Evolutionary conservation across 2,797 vertebrate genomes (phyloP), one percentile per base, ranked within the genome.

Genomic region (Phalloptychus januarius): DNA sequence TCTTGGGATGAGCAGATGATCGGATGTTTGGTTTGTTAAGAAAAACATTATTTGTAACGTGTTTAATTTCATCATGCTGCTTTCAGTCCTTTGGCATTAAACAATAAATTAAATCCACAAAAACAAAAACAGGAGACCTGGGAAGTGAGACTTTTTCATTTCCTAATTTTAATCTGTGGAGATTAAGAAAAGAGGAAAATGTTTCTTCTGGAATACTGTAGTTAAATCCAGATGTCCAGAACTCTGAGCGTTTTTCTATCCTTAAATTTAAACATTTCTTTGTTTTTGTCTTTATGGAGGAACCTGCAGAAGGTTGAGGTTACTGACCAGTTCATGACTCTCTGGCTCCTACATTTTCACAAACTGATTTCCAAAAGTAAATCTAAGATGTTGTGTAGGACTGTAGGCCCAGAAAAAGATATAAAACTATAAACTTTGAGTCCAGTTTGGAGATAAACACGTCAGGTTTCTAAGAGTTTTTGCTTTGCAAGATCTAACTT

Each of bases 361-460:
- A 54, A 54, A 54, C 8, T 61, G 1, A 18, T 61, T 42, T 36
- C 16, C 46, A 45, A 38, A 63, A 71, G 45, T 38, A 3, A 73
- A 23, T 31, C 75, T 10, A 61, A 70, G 61, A 72, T 65, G n/a
- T 76, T 58, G 56, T 78, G 65, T 38, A 36, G 6, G 42, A 56
- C 25, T 71, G 20, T 50, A 65, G 5, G 48, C 72, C 23, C 45
- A 52, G 46, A 31, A 50, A 72, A 48, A 28, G 16, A 44, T 45
- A 74, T 83, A n/a, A n/a, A n/a, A n/a, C 87, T 84, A 71, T 92
- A 93, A 94, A 93, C 86, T 91, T 80, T 82, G 31, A 74, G 52
- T 75, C 20, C 61, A 38, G 70, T 76, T 74, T 52, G 69, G 76
- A 85, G 75, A 88, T 88, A 93, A 94, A 94, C 89, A 90, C 82